A percentile compares a stretch with the other conserved stretches of the same genome.
phyloP scores from a whole-genome alignment of 2,113 vertebrate species.

The western clawed frog (Xenopus tropicalis) region UCB_Xtro_10.0 CM004448.2:132260501-132261000 shows the following conservation, averaged over 20 bases:
- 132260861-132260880: too few species aligned
- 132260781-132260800: not conserved
- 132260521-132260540: conserved; percentile 25
- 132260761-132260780: conserved; percentile 38
- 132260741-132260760: conserved; percentile 40
- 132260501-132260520: conserved; percentile 34
- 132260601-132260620: conserved; percentile 33
- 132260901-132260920: too few species aligned
- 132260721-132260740: conserved; percentile 32
- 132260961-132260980: too few species aligned
- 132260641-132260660: conserved; percentile 41
- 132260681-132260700: conserved; percentile 41
- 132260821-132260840: not conserved
- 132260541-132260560: conserved; percentile 42
- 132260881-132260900: too few species aligned
- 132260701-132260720: conserved; percentile 41
- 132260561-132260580: conserved; percentile 40
- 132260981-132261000: too few species aligned
- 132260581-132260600: conserved; percentile 36
- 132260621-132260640: conserved; percentile 37
- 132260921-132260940: too few species aligned
- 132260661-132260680: conserved; percentile 38
- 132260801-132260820: not conserved
- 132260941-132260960: too few species aligned
- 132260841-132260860: not conserved